Evolutionary conservation across 2,888 invertebrate genomes (phyloP).

Genomic region (Cistogaster globosa): DNA sequence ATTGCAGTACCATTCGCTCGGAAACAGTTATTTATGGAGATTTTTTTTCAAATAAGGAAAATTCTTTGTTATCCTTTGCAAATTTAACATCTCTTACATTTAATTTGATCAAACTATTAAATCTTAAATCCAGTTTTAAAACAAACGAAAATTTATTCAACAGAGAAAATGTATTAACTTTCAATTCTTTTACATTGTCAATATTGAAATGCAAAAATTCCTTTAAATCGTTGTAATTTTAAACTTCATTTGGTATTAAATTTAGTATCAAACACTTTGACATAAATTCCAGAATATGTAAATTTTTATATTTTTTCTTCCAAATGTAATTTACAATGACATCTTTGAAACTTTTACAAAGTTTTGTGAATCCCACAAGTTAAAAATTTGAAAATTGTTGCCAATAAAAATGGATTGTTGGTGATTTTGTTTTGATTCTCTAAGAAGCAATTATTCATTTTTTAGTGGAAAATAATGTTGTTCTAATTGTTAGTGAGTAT

Average conservation of each 20-base stretch:
- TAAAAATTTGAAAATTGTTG: conserved; percentile 39
- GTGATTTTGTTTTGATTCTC: conserved; percentile 6
- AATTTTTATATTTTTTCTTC: conserved; percentile 23
- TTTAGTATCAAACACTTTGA: conserved; percentile 27
- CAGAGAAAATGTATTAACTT: conserved; percentile 40
- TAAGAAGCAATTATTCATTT: background rate
- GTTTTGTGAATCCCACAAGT: background rate
- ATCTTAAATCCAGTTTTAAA: background rate
- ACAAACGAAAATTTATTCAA: conserved; percentile 1
- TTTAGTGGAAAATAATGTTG: background rate
- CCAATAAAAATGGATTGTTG: conserved; percentile 23
- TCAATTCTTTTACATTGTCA: conserved; percentile 16
- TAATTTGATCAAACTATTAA: conserved; percentile 15
- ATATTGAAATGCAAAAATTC: conserved; percentile 32
- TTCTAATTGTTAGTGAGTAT: too few relatives aligned
- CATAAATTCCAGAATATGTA: conserved; percentile 41
- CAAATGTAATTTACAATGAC: conserved; percentile 33
- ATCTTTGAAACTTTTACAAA: conserved; percentile 25
- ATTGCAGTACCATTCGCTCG: conserved; percentile 38
- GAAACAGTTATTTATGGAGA: conserved; percentile 34
- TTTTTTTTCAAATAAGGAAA: conserved; percentile 10
- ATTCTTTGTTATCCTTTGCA: background rate
- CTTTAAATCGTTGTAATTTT: conserved; percentile 6
- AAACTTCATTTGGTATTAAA: conserved; percentile 19
- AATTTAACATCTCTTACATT: conserved; percentile 40